Base-by-base conservation (phyloP, 2,113 vertebrate species). In the Dicrurus megarhynchus region DNA sequence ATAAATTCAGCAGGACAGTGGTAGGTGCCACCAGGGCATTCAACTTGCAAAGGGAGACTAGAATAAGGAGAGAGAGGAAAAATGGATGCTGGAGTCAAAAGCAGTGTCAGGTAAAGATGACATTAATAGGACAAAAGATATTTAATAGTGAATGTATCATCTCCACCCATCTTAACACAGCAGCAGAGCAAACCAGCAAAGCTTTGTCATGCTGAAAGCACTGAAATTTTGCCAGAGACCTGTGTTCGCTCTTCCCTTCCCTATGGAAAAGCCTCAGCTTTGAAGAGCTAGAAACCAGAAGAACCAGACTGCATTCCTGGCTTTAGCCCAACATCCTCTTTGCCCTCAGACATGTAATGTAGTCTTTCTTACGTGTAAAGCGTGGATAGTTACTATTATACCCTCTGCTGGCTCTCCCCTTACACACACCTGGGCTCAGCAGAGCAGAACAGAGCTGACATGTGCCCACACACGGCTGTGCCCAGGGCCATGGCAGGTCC, bases 381-480 rank as follows among this genome's bases (percentile, higher is more conserved):
- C 24, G 44, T 55, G 60, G 79, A 63, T 20, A 77, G 71, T 63
- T 77, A 52, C 60, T 68, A 56, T 68, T 55, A 65, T 27, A 75
- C 11, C 44, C 69, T 71, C n/a, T n/a, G n/a, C n/a, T n/a, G n/a
- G n/a, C 44, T 53, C 37, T 75, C 27, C 17, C 17, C 35, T 41
- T 14, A 8, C 16, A 4, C 1, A 32, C 28, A 37, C 42, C 60
- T 27, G 35, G 47, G 78, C 30, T 68, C 11, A 3, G 42, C 64
- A 60, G 53, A 60, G 26, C 28, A 39, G 44, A 53, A 27, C 4
- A 0, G 13, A 64, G 49, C 27, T 3, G 0, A 20, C 32, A 9
- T 0, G 1, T 16, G 32, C 65, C 30, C 46, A 24, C n/a, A 3
- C 0, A 49, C 1, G 0, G 50, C 46, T 30, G 7, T 52, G 61